These are phyloP conservation scores for Drosophila ercepeae DNA, from an alignment of 1,140 invertebrate genomes.

Conservation along the genomic window DNA sequence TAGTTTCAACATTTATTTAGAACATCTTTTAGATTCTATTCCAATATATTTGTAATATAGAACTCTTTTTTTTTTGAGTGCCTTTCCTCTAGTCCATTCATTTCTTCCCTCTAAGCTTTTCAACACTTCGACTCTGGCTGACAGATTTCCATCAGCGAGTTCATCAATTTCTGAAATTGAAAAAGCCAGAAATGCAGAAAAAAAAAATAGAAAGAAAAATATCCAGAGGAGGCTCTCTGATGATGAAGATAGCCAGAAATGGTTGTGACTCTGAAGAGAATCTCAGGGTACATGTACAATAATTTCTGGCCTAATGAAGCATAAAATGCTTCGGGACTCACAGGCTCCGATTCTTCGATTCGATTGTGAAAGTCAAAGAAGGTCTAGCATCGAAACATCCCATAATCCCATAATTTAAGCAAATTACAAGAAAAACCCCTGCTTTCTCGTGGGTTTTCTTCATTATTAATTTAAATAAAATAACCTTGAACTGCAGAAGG, in stretches of 20 bases:
- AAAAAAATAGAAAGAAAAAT: background rate
- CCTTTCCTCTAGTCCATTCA: conserved; percentile 11
- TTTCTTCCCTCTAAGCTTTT: conserved; percentile 23
- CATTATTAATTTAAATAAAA: background rate
- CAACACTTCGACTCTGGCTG: conserved; percentile 42
- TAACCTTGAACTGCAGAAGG: conserved; percentile 39
- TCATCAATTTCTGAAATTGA: conserved; percentile 71
- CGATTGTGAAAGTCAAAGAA: conserved; percentile 42
- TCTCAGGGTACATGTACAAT: conserved; percentile 58
- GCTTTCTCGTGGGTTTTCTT: background rate
- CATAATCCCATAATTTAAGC: conserved; percentile 31
- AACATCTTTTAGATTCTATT: background rate
- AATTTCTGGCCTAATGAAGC: conserved; percentile 78
- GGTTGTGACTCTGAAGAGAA: conserved; percentile 5
- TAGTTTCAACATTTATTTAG: too few relatives aligned
- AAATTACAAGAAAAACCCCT: conserved; percentile 18
- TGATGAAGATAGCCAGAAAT: conserved; percentile 50
- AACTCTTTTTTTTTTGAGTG: conserved; percentile 2
- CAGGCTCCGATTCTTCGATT: conserved; percentile 46
- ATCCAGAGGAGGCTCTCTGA: conserved; percentile 2
- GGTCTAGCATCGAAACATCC: conserved; percentile 29
- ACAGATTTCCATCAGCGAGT: conserved; percentile 66
- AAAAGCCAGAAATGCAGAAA: conserved; percentile 27
- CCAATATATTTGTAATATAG: background rate
- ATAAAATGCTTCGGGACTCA: conserved; percentile 61